Evolutionary conservation across 2,888 invertebrate genomes (phyloP).

Genomic region (Torymus texanus): DNA sequence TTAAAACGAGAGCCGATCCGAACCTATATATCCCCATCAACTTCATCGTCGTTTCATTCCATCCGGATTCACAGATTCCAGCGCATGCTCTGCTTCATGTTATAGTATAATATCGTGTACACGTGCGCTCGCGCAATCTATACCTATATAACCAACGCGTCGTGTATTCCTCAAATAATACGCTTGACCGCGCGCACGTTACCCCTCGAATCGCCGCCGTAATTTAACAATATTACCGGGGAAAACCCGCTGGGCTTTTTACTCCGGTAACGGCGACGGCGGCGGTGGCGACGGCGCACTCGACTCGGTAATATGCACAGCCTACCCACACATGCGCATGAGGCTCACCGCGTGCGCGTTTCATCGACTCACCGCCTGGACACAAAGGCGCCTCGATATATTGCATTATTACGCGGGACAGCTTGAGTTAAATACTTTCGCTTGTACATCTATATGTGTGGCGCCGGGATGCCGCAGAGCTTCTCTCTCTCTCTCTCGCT

Average conservation of each 20-base stretch:
- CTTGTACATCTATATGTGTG: background rate
- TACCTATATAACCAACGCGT: background rate
- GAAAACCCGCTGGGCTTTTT: constrained; percentile 4
- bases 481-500: too few species aligned
- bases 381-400: constrained; percentile 37
- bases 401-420: constrained; percentile 43
- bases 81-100: too few species aligned
- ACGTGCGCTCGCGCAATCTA: too few species aligned
- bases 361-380: constrained; percentile 18
- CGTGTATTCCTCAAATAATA: constrained; percentile 9
- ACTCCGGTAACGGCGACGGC: background rate
- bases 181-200: background rate
- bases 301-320: background rate
- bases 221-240: constrained; percentile 38
- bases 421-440: constrained; percentile 37
- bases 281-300: background rate
- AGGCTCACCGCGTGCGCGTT: constrained; percentile 10
- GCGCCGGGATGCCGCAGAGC: too few species aligned
- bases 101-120: too few species aligned
- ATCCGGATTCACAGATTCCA: too few species aligned
- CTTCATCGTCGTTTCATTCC: too few species aligned
- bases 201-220: constrained; percentile 16
- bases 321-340: too few species aligned
- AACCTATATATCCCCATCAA: too few species aligned
- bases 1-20: constrained; percentile 8